phyloP scores from a whole-genome alignment of 2,888 invertebrate species.

The Orthosia gothica region DNA sequence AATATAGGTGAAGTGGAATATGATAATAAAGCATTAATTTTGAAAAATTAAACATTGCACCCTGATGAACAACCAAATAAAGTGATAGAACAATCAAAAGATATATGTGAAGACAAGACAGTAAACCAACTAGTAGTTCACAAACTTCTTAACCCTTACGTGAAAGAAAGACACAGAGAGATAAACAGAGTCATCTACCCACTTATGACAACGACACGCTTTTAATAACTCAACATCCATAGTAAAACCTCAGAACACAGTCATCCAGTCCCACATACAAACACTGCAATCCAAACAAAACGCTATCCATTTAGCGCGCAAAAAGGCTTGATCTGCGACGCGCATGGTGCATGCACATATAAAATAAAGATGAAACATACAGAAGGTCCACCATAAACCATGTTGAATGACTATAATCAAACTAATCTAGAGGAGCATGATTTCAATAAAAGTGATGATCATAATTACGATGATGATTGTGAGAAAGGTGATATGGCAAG shows the following conservation, averaged over 20 bases:
- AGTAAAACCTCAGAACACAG: slow-evolving; percentile 7
- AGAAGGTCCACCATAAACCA: slow-evolving; percentile 12
- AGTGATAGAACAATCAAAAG: neutral
- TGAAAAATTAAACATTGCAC: neutral
- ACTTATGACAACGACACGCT: neutral
- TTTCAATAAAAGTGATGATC: neutral
- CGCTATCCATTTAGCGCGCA: slow-evolving; percentile 55
- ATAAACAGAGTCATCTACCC: neutral
- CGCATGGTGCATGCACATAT: slow-evolving; percentile 17
- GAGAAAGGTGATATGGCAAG: too few relatives aligned
- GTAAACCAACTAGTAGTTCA: neutral
- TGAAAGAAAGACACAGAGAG: neutral
- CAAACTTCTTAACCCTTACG: neutral
- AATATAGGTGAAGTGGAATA: too few relatives aligned
- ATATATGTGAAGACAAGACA: too few relatives aligned
- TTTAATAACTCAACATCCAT: slow-evolving; percentile 34
- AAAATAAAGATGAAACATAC: neutral
- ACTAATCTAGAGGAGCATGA: too few relatives aligned
- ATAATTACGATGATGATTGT: too few relatives aligned
- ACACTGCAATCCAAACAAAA: slow-evolving; percentile 54
- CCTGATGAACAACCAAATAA: too few relatives aligned
- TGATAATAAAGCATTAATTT: neutral
- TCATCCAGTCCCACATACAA: slow-evolving; percentile 43
- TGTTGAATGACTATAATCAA: too few relatives aligned
- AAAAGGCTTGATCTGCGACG: slow-evolving; percentile 51